phyloP scores from a whole-genome alignment of 2,888 invertebrate genomes.

The Colletes collaris region DNA sequence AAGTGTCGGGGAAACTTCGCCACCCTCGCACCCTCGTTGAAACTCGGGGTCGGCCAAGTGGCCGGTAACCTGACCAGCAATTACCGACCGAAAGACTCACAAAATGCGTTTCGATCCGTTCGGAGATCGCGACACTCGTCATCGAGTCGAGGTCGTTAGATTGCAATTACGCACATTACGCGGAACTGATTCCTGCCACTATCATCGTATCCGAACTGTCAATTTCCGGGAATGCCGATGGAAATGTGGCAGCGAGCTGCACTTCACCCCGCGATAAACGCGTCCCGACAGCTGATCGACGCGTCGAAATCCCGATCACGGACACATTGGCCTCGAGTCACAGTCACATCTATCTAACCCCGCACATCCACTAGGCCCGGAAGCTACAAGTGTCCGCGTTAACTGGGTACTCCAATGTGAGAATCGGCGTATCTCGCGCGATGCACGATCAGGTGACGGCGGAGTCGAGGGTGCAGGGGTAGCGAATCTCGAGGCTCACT shows the following conservation, averaged over 20 bases:
- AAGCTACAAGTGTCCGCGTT: conserved; percentile 51
- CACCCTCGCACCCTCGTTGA: conserved; percentile 66
- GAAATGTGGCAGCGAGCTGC: not conserved
- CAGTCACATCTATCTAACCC: conserved; percentile 18
- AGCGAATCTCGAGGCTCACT: conserved; percentile 5
- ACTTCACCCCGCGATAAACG: not conserved
- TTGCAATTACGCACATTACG: conserved; percentile 18
- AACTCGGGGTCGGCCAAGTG: conserved; percentile 77
- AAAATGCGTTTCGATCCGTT: not conserved
- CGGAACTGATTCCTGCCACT: not conserved
- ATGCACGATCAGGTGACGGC: not conserved
- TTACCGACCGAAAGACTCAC: conserved; percentile 71
- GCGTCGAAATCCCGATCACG: conserved; percentile 10
- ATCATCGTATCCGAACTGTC: not conserved
- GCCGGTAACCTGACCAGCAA: conserved; percentile 79
- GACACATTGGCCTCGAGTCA: conserved; percentile 18
- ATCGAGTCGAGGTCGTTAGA: too few relatives aligned
- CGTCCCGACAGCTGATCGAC: not conserved
- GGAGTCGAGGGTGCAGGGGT: conserved; percentile 25
- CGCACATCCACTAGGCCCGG: conserved; percentile 22
- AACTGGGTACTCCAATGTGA: conserved; percentile 10
- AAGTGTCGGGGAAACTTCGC: conserved; percentile 76
- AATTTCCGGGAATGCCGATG: not conserved
- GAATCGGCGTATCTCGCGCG: conserved; percentile 26
- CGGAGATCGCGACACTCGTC: not conserved